phyloP scores from a whole-genome alignment of 1,140 invertebrate genomes.

The Panagrolaimus sp. region DNA sequence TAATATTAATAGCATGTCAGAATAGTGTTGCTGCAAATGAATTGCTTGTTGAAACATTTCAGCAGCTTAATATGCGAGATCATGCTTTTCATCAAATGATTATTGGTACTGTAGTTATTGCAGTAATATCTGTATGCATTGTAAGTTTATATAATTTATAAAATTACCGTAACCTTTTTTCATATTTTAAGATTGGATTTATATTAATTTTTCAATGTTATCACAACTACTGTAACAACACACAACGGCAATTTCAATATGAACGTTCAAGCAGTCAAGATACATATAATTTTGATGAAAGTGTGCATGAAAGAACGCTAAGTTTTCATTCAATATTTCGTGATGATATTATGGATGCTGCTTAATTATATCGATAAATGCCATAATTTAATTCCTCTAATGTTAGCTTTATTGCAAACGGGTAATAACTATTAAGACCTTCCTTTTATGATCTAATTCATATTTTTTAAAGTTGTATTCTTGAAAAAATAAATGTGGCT shows the following conservation, averaged over 20 bases:
- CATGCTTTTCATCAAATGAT: conserved; percentile 13
- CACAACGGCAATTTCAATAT: not conserved
- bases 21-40: not conserved
- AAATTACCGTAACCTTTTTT: not conserved
- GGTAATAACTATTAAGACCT: no score
- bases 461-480: no score
- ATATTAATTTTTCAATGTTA: conserved; percentile 11
- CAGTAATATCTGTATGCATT: conserved; percentile 10
- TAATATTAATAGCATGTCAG: no score
- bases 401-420: no score
- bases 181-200: not conserved
- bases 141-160: not conserved
- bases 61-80: not conserved
- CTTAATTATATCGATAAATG: no score
- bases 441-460: no score
- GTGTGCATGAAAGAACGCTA: not conserved
- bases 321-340: conserved; percentile 9
- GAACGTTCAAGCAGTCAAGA: not conserved
- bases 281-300: not conserved
- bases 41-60: not conserved
- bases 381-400: no score
- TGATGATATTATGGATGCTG: not conserved
- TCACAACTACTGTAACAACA: conserved; percentile 5
- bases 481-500: no score
- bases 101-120: conserved; percentile 9